These are phyloP conservation scores for Atta colombica DNA, from an alignment of 1,140 invertebrate genomes.

Conservation along the genomic window DNA sequence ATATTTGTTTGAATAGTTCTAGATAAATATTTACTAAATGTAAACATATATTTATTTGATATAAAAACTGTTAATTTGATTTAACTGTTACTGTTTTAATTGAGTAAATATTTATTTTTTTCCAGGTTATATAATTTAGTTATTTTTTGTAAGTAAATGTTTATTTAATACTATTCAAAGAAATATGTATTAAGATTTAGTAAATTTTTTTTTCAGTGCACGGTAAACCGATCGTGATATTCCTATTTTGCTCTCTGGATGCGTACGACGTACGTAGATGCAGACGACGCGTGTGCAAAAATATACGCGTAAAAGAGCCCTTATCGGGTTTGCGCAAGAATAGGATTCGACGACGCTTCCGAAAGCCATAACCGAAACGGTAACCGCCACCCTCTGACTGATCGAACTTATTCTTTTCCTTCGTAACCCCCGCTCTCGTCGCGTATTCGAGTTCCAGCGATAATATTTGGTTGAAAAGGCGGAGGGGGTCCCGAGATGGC, in stretches of 20 bases:
- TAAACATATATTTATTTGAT: too few relatives aligned
- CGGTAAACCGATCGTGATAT: conserved; percentile 5
- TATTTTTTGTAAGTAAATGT: too few relatives aligned
- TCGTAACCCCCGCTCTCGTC: conserved; percentile 62
- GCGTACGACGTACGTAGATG: conserved; percentile 1
- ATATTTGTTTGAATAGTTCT: too few relatives aligned
- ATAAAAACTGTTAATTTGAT: too few relatives aligned
- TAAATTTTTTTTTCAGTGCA: too few relatives aligned
- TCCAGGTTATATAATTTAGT: too few relatives aligned
- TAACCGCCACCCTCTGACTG: conserved; percentile 86
- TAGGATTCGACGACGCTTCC: conserved; percentile 86
- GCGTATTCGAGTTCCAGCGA: conserved; percentile 70
- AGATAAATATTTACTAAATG: too few relatives aligned
- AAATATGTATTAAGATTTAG: too few relatives aligned
- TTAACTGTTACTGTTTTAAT: too few relatives aligned
- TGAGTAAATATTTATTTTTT: too few relatives aligned
- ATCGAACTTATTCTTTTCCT: conserved; percentile 85
- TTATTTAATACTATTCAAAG: too few relatives aligned
- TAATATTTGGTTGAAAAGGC: conserved; percentile 70
- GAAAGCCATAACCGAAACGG: conserved; percentile 87
- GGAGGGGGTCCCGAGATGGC: conserved; percentile 16
- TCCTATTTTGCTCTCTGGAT: neutral
- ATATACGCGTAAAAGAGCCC: conserved; percentile 82
- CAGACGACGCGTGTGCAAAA: conserved; percentile 73
- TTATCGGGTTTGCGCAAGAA: conserved; percentile 87